Evolutionary conservation across 2,113 vertebrate genomes (phyloP).

Genomic region (Riparia riparia): DNA sequence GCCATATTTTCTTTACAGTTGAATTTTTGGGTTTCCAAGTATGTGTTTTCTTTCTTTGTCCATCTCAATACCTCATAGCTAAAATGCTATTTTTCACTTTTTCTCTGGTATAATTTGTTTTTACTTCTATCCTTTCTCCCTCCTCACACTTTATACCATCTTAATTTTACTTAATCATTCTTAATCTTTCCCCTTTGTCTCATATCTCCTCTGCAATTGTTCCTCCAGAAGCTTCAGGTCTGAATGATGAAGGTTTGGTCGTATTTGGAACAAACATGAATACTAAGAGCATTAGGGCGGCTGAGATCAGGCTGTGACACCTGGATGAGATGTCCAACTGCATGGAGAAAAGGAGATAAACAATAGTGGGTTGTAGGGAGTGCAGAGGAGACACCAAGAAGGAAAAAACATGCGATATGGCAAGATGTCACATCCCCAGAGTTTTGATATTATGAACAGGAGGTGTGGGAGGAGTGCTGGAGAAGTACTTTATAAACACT

Average conservation of each 20-base stretch:
- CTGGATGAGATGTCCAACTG: neutral
- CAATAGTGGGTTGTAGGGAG: neutral
- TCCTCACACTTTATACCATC: neutral
- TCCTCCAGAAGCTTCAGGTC: neutral
- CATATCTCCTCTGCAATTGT: neutral
- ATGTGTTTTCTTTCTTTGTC: neutral
- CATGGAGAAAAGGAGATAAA: neutral
- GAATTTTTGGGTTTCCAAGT: neutral
- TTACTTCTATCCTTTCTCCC: neutral
- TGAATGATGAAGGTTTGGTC: neutral
- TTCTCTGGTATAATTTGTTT: accelerated
- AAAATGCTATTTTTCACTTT: neutral
- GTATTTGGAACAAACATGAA: neutral
- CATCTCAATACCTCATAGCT: neutral
- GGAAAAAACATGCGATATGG: neutral
- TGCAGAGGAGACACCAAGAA: neutral
- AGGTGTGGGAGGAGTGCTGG: neutral
- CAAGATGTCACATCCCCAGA: neutral
- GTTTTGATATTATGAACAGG: neutral
- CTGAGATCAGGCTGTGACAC: neutral
- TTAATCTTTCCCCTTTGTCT: neutral
- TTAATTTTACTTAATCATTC: neutral
- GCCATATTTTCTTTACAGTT: neutral
- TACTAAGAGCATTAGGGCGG: neutral
- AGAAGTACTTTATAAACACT: neutral